Percentiles rank a stretch among this genome's conserved stretches.
These are phyloP conservation scores for Melanotus villosus DNA, from an alignment of 2,888 invertebrate genomes.

Conservation along the genomic window DNA sequence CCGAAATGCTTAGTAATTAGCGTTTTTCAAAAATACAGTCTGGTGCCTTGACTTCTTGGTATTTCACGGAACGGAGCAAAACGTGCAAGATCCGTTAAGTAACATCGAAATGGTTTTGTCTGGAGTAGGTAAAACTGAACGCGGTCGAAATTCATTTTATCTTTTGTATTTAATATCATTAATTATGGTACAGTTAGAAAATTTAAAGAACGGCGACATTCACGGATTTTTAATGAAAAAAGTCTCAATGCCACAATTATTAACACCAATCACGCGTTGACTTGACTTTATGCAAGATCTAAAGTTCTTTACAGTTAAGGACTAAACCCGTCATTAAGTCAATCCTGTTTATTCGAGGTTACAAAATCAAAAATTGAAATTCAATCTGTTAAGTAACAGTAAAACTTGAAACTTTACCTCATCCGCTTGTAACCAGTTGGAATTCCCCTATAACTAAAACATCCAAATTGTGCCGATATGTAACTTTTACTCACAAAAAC, in stretches of 20 bases:
- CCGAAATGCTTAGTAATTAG: slow-evolving; percentile 5
- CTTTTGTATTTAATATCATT: too few species aligned
- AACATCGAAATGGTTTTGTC: too few species aligned
- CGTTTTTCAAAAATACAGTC: slow-evolving; percentile 1
- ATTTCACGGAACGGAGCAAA: neutral
- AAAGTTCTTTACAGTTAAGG: too few species aligned
- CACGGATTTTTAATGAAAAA: too few species aligned
- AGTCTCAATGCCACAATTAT: too few species aligned
- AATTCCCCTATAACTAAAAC: neutral
- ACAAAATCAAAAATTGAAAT: slow-evolving; percentile 7
- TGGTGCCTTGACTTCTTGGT: slow-evolving; percentile 21
- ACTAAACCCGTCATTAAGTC: too few species aligned
- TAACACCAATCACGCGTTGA: too few species aligned
- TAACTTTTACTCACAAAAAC: slow-evolving; percentile 9
- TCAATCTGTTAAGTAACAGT: slow-evolving; percentile 22
- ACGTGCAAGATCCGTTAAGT: neutral
- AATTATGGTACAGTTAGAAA: too few species aligned
- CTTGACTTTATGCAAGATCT: too few species aligned
- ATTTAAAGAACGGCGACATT: too few species aligned
- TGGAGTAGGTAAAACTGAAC: too few species aligned
- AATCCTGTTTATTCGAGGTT: slow-evolving; percentile 18
- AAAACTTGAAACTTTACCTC: slow-evolving; percentile 22
- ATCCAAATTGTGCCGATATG: neutral
- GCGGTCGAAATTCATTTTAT: too few species aligned
- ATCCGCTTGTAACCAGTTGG: neutral